Evolutionary conservation across 1,140 invertebrate species (phyloP).

Genomic region (Phocides pigmalion): DNA sequence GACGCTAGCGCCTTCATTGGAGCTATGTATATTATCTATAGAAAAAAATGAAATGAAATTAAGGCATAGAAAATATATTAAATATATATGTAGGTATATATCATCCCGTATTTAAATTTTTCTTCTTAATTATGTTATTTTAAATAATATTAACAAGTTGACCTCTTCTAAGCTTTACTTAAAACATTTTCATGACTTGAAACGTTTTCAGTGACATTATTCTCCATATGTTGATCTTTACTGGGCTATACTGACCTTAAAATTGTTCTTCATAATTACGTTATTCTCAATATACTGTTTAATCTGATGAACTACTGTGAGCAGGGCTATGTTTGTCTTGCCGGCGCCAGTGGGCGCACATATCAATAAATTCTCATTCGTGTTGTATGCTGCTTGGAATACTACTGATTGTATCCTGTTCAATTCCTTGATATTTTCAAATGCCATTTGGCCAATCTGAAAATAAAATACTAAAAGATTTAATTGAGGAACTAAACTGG

Average conservation of each 20-base stretch:
- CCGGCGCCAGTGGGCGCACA: slow-evolving; percentile 98
- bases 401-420: slow-evolving; percentile 99
- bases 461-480: slow-evolving; percentile 40
- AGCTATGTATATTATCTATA: slow-evolving; percentile 97
- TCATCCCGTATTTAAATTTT: too few relatives aligned
- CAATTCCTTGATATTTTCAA: slow-evolving; percentile 92
- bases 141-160: too few relatives aligned
- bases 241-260: slow-evolving; percentile 93
- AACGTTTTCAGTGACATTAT: too few relatives aligned
- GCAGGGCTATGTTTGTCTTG: slow-evolving; percentile 99
- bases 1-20: slow-evolving; percentile 99
- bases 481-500: too few relatives aligned
- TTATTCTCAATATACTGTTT: slow-evolving; percentile 92
- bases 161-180: too few relatives aligned
- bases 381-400: slow-evolving; percentile 96
- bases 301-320: slow-evolving; percentile 96
- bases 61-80: too few relatives aligned
- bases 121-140: too few relatives aligned
- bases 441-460: slow-evolving; percentile 92
- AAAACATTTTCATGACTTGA: too few relatives aligned
- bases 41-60: background rate
- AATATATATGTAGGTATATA: too few relatives aligned
- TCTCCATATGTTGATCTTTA: too few relatives aligned
- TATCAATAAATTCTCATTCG: slow-evolving; percentile 98
- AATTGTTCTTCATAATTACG: slow-evolving; percentile 94